Conservation (phyloP, 2,113 vertebrate species). For the Oceanodroma tethys region DNA sequence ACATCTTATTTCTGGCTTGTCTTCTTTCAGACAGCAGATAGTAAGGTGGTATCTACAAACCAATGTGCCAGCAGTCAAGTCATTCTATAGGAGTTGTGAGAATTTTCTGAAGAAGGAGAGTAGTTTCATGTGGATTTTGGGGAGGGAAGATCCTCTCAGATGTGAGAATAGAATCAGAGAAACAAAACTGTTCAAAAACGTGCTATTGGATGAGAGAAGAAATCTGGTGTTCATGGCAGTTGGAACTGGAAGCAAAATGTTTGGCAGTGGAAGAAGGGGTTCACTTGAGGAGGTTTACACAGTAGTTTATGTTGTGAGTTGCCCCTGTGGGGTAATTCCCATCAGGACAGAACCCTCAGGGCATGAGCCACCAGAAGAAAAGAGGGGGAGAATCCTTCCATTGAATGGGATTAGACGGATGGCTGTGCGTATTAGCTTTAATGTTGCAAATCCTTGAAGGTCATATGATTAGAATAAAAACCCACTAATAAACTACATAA, state of each 20-base stretch:
- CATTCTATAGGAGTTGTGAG: background rate
- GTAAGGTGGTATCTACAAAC: background rate
- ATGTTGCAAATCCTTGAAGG: background rate
- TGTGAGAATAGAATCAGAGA: background rate
- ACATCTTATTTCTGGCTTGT: background rate
- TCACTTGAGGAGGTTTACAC: background rate
- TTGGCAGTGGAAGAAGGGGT: background rate
- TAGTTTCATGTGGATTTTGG: background rate
- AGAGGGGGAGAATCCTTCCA: background rate
- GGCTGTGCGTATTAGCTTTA: background rate
- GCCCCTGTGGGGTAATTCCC: background rate
- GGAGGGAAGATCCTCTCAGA: background rate
- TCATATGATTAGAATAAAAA: conserved; percentile 4
- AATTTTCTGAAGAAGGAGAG: background rate
- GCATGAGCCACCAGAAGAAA: background rate
- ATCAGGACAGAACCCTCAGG: background rate
- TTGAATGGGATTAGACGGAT: background rate
- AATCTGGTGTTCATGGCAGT: background rate
- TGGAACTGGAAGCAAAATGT: background rate
- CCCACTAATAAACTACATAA: background rate
- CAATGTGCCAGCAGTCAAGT: background rate
- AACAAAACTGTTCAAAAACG: background rate
- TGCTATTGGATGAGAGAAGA: background rate
- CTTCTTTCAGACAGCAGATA: background rate
- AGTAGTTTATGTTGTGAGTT: background rate